Evolutionary conservation across 1,140 invertebrate species (phyloP), one percentile per base, ranked within the genome.

Genomic region (Piezodorus guildinii): DNA sequence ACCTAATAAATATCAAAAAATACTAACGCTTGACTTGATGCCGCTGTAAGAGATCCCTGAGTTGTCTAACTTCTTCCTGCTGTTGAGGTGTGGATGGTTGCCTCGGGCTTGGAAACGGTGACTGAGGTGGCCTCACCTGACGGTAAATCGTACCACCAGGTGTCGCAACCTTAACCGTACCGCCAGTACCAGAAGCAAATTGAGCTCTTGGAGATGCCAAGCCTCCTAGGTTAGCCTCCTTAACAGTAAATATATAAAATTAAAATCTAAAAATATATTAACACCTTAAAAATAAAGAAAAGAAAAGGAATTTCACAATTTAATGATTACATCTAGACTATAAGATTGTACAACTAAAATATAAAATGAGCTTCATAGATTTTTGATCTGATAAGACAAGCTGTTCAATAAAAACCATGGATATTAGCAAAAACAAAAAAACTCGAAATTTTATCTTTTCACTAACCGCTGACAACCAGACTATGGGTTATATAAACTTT

Each of bases 31-130:
- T 80, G 30, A 79, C 77, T 60, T 86, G 83, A 69, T 90, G 85
- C 30, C 86, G 74, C 70, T 90, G 87, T n/a, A 94, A 76, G 54
- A 94, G 75, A 73, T 92, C 89, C 30, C 90, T 74, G n/a, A 93
- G 74, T 70, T 94, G 90, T 3, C 83, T 73, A 23, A 70, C 68
- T 67, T 70, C 69, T 39, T 72, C 71, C 44, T 69, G 69, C 61
- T 68, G 66, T 61, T 72, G 71, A 30, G 71, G 68, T 30, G 73
- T 70, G 43, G 72, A 68, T 15, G 72, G 68, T 61, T 71, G 70
- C 52, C 70, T 66, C 0, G 75, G 77, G 9, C 74, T 63, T 52
- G 74, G 75, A 16, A 70, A 72, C 49, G 69, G 69, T 19, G 73
- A 56, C 19, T 16, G 23, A 23, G 52, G 52, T 3, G 52, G 52